Conservation (phyloP, 2,113 vertebrate species). For the Eulemur rufifrons region DNA sequence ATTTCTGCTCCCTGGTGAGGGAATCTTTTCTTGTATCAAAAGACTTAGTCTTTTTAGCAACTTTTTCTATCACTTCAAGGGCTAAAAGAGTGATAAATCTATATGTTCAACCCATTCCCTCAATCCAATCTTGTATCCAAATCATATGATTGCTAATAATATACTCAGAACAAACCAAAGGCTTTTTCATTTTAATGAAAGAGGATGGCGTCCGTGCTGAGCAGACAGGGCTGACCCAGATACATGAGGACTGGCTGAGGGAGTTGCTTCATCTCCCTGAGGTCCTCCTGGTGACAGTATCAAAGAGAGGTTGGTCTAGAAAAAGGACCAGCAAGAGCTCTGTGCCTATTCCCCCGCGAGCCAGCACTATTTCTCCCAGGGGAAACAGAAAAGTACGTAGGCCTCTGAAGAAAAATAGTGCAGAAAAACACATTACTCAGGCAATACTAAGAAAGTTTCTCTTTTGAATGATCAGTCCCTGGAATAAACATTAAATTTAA, state of each 20-base stretch:
- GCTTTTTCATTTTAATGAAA: background rate
- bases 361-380: background rate
- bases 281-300: background rate
- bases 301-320: background rate
- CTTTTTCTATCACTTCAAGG: background rate
- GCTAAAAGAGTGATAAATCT: background rate
- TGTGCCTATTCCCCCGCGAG: background rate
- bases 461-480: constrained; percentile 14
- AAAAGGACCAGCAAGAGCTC: background rate
- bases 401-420: constrained; percentile 35
- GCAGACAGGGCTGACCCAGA: background rate
- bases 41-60: background rate
- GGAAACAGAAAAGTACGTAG: background rate
- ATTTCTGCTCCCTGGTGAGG: background rate
- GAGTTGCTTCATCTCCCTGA: background rate
- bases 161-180: background rate
- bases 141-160: background rate
- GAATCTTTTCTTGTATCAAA: background rate
- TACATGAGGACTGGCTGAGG: background rate
- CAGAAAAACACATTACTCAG: constrained; percentile 41
- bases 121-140: background rate
- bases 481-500: constrained; percentile 63
- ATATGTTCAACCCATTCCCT: background rate
- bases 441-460: background rate
- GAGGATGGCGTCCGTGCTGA: background rate